phyloP scores from a whole-genome alignment of 2,797 vertebrate genomes.

The Oryzias dopingdopingensis region DNA sequence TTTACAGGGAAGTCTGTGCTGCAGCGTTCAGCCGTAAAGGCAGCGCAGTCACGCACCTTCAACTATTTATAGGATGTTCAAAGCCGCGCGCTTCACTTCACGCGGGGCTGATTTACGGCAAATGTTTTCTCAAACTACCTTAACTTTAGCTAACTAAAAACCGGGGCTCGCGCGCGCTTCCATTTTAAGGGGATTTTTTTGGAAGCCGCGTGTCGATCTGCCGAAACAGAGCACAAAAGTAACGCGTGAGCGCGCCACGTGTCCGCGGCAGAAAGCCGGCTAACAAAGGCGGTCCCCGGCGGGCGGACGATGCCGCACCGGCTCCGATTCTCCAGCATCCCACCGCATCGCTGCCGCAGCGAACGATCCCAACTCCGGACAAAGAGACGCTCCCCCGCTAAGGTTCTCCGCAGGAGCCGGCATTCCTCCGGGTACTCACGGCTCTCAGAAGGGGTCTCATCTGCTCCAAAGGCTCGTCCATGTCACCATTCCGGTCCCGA shows the following conservation, averaged over 20 bases:
- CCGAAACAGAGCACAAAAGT: no score
- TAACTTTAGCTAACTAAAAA: no score
- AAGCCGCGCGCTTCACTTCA: slow-evolving; percentile 2
- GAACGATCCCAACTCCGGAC: slow-evolving; percentile 12
- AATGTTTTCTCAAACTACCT: no score
- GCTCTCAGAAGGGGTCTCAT: slow-evolving; percentile 69
- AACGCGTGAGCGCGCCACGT: slow-evolving; percentile 16
- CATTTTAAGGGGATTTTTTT: no score
- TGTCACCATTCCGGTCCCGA: slow-evolving; percentile 34
- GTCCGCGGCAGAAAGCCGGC: slow-evolving; percentile 62
- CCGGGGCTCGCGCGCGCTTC: no score
- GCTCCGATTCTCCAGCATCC: slow-evolving; percentile 60
- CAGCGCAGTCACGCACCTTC: no score
- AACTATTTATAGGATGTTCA: no score
- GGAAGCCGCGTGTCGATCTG: no score
- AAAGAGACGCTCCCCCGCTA: slow-evolving; percentile 30
- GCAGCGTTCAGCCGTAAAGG: no score
- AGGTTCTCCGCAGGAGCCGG: background rate
- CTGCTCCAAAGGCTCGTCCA: slow-evolving; percentile 68
- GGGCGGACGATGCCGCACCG: slow-evolving; percentile 30
- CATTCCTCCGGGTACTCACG: slow-evolving; percentile 53
- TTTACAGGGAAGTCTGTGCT: no score
- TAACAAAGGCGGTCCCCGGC: slow-evolving; percentile 64
- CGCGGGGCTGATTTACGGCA: slow-evolving; percentile 23
- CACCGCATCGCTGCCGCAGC: background rate